Evolutionary conservation across 2,888 invertebrate genomes (phyloP).

Genomic region (Dryadula phaetusa): DNA sequence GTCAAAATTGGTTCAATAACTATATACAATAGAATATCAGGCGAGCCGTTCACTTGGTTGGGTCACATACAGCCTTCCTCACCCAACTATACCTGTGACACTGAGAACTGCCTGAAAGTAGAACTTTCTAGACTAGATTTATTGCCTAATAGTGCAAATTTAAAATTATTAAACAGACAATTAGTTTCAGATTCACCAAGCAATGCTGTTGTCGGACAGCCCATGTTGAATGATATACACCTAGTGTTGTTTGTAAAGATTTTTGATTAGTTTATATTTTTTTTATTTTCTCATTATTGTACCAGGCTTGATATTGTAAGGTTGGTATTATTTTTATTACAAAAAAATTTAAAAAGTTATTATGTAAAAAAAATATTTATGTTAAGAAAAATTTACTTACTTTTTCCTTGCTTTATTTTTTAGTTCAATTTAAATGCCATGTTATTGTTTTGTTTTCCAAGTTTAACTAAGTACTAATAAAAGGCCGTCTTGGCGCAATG

Average conservation of each 20-base stretch:
- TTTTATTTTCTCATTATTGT: background rate
- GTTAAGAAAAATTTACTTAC: too few species aligned
- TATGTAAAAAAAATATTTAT: too few species aligned
- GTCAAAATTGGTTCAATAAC: slow-evolving; percentile 60
- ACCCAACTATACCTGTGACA: slow-evolving; percentile 52
- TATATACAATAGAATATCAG: slow-evolving; percentile 66
- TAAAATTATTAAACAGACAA: slow-evolving; percentile 58
- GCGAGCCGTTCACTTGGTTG: slow-evolving; percentile 64
- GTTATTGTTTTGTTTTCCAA: too few species aligned
- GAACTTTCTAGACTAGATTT: slow-evolving; percentile 60
- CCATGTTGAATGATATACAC: slow-evolving; percentile 59
- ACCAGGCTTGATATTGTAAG: slow-evolving; percentile 1
- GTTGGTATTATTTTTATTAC: background rate
- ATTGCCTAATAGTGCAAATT: slow-evolving; percentile 65
- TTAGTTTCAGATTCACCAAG: slow-evolving; percentile 54
- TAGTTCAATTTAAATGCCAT: too few species aligned
- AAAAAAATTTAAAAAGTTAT: background rate
- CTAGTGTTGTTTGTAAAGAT: slow-evolving; percentile 57
- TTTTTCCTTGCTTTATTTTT: too few species aligned
- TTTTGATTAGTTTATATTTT: slow-evolving; percentile 21
- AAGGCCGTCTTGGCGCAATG: too few species aligned
- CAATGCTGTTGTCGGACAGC: slow-evolving; percentile 61
- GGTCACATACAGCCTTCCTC: slow-evolving; percentile 54
- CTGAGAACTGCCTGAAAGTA: slow-evolving; percentile 54
- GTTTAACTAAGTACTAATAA: too few species aligned